Percentiles rank a stretch among this genome's conserved stretches.
These are phyloP conservation scores for Perca schrenkii DNA, from an alignment of 2,113 vertebrate species.

Conservation along the genomic window DNA sequence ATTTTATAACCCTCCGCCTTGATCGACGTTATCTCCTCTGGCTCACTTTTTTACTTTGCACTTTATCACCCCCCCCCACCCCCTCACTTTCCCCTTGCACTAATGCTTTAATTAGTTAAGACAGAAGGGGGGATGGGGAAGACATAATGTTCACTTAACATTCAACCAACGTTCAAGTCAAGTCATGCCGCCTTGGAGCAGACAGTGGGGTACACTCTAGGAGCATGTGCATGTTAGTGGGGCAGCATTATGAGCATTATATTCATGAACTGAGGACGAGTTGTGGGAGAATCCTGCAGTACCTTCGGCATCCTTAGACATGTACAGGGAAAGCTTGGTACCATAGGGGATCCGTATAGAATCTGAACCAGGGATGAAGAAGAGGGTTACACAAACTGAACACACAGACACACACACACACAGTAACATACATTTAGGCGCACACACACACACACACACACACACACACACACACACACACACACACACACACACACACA, in stretches of 20 bases:
- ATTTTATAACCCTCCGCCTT: constrained; percentile 32
- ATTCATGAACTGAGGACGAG: constrained; percentile 56
- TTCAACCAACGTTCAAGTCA: constrained; percentile 77
- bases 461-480: constrained; percentile 46
- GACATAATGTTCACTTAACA: constrained; percentile 79
- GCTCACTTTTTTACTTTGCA: constrained; percentile 54
- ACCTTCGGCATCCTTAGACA: constrained; percentile 89
- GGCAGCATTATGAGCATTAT: constrained; percentile 58
- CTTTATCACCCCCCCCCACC: constrained; percentile 6
- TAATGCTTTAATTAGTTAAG: constrained; percentile 64
- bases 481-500: constrained; percentile 63
- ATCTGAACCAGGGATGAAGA: constrained; percentile 87
- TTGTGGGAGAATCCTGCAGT: constrained; percentile 76
- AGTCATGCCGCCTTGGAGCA: constrained; percentile 78
- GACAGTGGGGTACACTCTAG: constrained; percentile 62
- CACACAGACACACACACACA: constrained; percentile 49
- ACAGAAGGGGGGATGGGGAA: constrained; percentile 68
- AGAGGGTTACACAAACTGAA: constrained; percentile 80
- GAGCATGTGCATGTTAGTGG: constrained; percentile 78
- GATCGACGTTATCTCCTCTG: constrained; percentile 55
- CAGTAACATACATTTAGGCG: too few species aligned
- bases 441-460: constrained; percentile 48
- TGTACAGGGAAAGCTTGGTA: constrained; percentile 89
- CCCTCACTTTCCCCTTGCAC: constrained; percentile 14
- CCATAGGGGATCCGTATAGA: constrained; percentile 90